Percentiles rank a stretch among this genome's conserved stretches.
Conservation (phyloP, 2,113 vertebrate genomes). For the Perca flavescens region DNA sequence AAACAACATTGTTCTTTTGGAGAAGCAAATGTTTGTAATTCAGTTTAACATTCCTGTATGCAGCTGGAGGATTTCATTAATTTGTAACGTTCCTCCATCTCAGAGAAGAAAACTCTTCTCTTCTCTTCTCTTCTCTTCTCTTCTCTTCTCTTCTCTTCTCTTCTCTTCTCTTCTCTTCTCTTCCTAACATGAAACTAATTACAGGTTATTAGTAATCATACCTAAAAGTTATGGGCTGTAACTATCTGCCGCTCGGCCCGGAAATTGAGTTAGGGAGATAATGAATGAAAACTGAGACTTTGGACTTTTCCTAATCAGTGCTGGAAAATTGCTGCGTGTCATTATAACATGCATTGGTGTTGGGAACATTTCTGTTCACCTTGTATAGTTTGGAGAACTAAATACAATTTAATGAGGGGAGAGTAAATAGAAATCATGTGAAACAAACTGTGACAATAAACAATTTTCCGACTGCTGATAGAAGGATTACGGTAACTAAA, state of each 20-base stretch:
- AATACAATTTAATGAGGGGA: not conserved
- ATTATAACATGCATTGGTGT: constrained; percentile 28
- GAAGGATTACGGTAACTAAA: constrained; percentile 10
- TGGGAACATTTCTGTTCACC: constrained; percentile 23
- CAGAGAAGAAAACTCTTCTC: too few species aligned
- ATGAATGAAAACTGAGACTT: constrained; percentile 57
- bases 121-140: not conserved
- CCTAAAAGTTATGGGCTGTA: constrained; percentile 71
- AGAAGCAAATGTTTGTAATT: constrained; percentile 57
- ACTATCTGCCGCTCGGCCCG: constrained; percentile 57
- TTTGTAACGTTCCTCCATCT: constrained; percentile 13
- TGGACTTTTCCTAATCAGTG: constrained; percentile 22
- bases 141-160: not conserved
- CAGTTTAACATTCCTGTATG: constrained; percentile 44
- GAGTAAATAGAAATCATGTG: constrained; percentile 38
- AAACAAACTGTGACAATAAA: constrained; percentile 34
- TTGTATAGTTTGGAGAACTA: constrained; percentile 19
- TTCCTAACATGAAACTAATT: constrained; percentile 63
- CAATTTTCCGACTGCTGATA: constrained; percentile 28
- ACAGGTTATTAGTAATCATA: constrained; percentile 79
- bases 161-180: constrained; percentile 5
- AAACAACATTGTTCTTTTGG: constrained; percentile 46
- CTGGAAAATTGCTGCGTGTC: constrained; percentile 28
- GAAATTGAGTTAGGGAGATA: constrained; percentile 66
- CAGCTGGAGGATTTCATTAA: constrained; percentile 22